Evolutionary conservation across 1,140 invertebrate genomes (phyloP), one percentile per base, ranked within the genome.

Genomic region (Ladona fulva): DNA sequence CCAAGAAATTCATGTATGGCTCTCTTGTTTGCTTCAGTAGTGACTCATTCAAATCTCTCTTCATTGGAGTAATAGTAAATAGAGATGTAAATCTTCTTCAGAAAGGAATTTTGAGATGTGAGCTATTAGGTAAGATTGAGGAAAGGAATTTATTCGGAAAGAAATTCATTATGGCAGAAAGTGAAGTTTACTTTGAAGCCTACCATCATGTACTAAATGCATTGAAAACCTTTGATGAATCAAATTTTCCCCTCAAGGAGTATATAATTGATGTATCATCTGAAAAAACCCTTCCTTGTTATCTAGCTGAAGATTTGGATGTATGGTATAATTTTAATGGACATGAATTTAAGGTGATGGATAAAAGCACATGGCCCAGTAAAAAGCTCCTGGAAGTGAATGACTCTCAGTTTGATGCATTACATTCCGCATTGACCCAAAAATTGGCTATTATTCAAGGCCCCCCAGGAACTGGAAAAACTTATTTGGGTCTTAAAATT

Each of bases 101-200:
- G 16, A 77, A 78, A 29, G 77, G 77, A 8, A 37, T 25, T 24
- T 74, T 79, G 16, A 59, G 19, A 59, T 44, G 79, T 76, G 42
- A 78, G 7, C 24, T 79, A 75, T 85, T 22, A 77, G 79, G 74
- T 75, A 83, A 76, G 82, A 82, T 1, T 24, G 75, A 78, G 81
- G 78, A 74, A 29, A 73, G 85, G 19, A 81, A 85, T 77, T 82
- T 86, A 52, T 86, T 84, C 76, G 81, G 85, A 24, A 79, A 78
- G 1, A 75, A 83, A 12, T 89, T 88, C 79, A 82, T 88, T 1
- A 90, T 93, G 90, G 86, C 91, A 22, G 90, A 92, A 82, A 88
- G 88, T 42, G 88, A 88, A 77, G 78, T 80, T 74, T 83, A 80
- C 76, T 82, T 80, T 78, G 82, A 83, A 81, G 77, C 82, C n/a